Conservation (phyloP, 2,888 invertebrate species). For the Dermolepida albohirtum region DNA sequence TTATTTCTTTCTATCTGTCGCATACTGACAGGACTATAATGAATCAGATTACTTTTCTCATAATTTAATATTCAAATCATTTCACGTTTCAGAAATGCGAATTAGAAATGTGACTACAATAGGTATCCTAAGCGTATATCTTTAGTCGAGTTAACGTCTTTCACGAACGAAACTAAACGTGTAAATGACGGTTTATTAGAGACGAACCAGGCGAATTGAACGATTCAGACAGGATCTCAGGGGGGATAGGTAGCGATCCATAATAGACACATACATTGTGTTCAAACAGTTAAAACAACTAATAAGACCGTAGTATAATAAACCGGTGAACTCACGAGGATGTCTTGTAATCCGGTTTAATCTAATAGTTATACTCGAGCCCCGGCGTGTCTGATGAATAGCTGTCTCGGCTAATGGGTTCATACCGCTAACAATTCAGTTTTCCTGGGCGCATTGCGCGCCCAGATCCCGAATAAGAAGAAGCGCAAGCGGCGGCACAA, state of each 20-base stretch:
- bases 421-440: constrained; percentile 50
- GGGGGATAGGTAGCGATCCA: constrained; percentile 1
- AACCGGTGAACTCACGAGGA: constrained; percentile 10
- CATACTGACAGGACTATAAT: too few species aligned
- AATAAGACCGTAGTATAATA: constrained; percentile 28
- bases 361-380: constrained; percentile 36
- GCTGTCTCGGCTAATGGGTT: constrained; percentile 49
- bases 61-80: too few species aligned
- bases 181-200: constrained; percentile 23
- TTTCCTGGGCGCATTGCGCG: neutral
- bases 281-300: constrained; percentile 13
- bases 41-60: too few species aligned
- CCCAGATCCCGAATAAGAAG: neutral
- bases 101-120: too few species aligned
- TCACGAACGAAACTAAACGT: constrained; percentile 3
- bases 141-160: too few species aligned
- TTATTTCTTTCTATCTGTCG: too few species aligned
- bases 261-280: constrained; percentile 15
- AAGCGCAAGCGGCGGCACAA: constrained; percentile 17
- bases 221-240: neutral
- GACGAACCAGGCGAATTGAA: neutral
- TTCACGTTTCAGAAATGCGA: too few species aligned
- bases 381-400: constrained; percentile 45
- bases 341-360: constrained; percentile 31
- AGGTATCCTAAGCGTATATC: too few species aligned